These are phyloP conservation scores for Cyclargus thomasi DNA, from an alignment of 1,140 invertebrate species.

Conservation along the genomic window DNA sequence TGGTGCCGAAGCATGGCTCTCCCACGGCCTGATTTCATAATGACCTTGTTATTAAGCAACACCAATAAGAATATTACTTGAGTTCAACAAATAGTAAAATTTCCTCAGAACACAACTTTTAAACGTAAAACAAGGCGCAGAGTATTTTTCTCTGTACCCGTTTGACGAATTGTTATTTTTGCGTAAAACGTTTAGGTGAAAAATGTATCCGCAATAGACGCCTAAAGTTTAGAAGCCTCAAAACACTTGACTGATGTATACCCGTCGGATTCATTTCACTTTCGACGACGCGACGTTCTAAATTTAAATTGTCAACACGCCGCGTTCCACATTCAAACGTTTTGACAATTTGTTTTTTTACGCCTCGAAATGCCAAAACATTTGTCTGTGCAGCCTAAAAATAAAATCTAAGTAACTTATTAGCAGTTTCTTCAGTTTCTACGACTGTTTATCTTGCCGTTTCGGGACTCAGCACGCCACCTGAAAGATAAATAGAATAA, in stretches of 20 bases:
- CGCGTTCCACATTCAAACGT: neutral
- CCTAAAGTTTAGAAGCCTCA: slow-evolving; percentile 7
- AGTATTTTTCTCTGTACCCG: neutral
- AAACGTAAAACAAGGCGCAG: neutral
- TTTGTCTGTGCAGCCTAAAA: neutral
- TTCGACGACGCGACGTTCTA: slow-evolving; percentile 13
- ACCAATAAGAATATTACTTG: neutral
- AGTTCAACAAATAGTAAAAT: neutral
- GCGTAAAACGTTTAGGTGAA: neutral
- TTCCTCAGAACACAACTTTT: neutral
- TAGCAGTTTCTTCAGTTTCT: neutral
- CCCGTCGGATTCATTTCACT: slow-evolving; percentile 5
- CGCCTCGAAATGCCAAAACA: neutral
- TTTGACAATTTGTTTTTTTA: slow-evolving; percentile 9
- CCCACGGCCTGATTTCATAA: too few species aligned
- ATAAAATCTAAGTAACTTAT: neutral
- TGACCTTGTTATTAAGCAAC: too few species aligned
- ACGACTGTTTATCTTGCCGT: neutral
- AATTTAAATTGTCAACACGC: slow-evolving; percentile 11
- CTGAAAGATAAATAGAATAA: neutral
- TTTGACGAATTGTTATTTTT: neutral
- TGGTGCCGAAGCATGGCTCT: too few species aligned
- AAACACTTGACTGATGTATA: neutral
- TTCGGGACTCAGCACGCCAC: neutral
- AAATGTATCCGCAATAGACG: neutral